Evolutionary conservation across 1,140 invertebrate genomes (phyloP), one percentile per base, ranked within the genome.

Genomic region (Zophobas morio): DNA sequence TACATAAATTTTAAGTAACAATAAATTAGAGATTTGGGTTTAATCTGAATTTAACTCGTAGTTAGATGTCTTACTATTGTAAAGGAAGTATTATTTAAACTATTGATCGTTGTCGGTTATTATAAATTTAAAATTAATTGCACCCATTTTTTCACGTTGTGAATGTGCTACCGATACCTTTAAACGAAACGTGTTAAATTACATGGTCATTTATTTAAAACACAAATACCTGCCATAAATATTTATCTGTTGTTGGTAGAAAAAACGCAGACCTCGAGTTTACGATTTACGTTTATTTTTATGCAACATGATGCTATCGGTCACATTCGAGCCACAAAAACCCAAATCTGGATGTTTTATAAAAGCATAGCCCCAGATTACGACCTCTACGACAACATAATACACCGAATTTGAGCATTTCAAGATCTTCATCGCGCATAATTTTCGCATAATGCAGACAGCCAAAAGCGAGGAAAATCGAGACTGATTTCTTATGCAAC

Each of bases 401-500:
- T 34, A 54, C 53, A 53, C 51, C 51, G n/a, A 53, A 53, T 33
- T 53, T 53, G 51, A n/a, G 33, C n/a, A 53, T 3, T 53, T 3
- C 20, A 53, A 33, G n/a, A 54, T 54, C 53, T 32, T 34, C 33
- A 1, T 54, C 35, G 33, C 35, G 3, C 60, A 66, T 66, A 66
- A 66, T 66, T 40, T 40, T 66, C 39, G 0, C 60, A 66, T 66
- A 66, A 66, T 66, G 20, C 60, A 66, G 53, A 42, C 37, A 8
- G 0, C 49, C 2, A 20, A 51, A 51, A 20, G 20, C 6, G 20
- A 51, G 2, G 2, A n/a, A 20, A 2, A 20, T 32, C 6, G 35
- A 20, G 57, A 35, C 54, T 56, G 35, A 56, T 39, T 63, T 63
- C 34, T 63, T 66, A 66, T 66, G 60, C 60, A 66, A 66, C 8